phyloP scores from a whole-genome alignment of 1,140 invertebrate species.

The Eupeodes corollae region DNA sequence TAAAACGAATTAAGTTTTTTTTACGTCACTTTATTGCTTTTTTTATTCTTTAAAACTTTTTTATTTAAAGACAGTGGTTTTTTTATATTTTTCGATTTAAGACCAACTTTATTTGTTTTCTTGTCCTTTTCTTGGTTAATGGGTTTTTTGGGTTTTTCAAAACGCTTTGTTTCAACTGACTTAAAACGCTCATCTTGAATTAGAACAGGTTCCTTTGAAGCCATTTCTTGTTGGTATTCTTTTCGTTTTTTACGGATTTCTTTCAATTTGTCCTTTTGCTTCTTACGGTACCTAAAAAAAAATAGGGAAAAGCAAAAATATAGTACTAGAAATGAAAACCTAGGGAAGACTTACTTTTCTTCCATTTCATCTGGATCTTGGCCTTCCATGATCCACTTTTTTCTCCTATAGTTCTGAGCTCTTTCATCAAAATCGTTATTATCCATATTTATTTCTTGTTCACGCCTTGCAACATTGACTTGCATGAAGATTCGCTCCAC shows the following conservation, averaged over 20 bases:
- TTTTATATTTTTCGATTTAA: slow-evolving; percentile 3
- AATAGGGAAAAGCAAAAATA: neutral
- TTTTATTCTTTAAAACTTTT: no score
- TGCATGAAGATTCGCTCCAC: slow-evolving; percentile 66
- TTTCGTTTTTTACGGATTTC: slow-evolving; percentile 22
- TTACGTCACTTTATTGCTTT: no score
- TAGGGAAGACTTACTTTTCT: slow-evolving; percentile 38
- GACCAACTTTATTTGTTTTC: neutral
- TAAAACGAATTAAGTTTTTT: no score
- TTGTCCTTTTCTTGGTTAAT: slow-evolving; percentile 3
- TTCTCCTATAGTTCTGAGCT: slow-evolving; percentile 75
- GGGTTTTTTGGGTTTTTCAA: slow-evolving; percentile 17
- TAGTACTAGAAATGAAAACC: no score
- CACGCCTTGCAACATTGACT: slow-evolving; percentile 78
- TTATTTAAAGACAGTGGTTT: neutral
- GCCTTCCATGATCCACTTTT: slow-evolving; percentile 75
- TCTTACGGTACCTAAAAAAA: slow-evolving; percentile 22
- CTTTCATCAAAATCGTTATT: slow-evolving; percentile 85
- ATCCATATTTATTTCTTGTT: slow-evolving; percentile 85
- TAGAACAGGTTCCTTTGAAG: slow-evolving; percentile 10
- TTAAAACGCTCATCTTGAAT: slow-evolving; percentile 32
- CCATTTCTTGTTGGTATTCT: slow-evolving; percentile 11
- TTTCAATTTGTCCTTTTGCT: slow-evolving; percentile 29
- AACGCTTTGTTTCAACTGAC: slow-evolving; percentile 17
- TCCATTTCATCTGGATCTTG: slow-evolving; percentile 69